Evolutionary conservation across 1,140 invertebrate species (phyloP).

Genomic region (Danaus plexippus): DNA sequence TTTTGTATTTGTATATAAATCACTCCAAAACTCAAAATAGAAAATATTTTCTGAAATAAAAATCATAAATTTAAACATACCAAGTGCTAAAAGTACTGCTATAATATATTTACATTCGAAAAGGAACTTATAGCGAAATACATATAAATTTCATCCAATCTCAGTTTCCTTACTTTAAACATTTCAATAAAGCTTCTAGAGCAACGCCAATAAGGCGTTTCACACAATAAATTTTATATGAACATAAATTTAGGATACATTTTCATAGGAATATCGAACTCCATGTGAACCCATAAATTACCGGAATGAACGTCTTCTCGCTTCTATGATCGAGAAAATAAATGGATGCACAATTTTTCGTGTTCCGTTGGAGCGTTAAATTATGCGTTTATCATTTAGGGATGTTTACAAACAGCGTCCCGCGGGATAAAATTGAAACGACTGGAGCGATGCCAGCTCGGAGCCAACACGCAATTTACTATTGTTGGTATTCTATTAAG

Average conservation of each 20-base stretch:
- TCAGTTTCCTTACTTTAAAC: conserved; percentile 16
- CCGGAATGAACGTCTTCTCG: conserved; percentile 45
- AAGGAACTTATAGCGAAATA: too few relatives aligned
- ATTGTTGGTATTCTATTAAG: conserved; percentile 29
- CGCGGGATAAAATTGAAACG: conserved; percentile 65
- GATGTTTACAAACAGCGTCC: conserved; percentile 59
- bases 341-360: conserved; percentile 57
- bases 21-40: too few relatives aligned
- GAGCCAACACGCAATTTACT: conserved; percentile 42
- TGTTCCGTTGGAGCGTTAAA: conserved; percentile 55
- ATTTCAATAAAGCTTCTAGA: conserved; percentile 21
- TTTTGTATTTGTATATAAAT: too few relatives aligned
- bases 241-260: conserved; percentile 27
- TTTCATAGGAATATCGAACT: conserved; percentile 25
- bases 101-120: too few relatives aligned
- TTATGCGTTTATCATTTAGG: conserved; percentile 67
- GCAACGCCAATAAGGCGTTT: conserved; percentile 22
- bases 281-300: conserved; percentile 35
- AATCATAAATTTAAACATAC: too few relatives aligned
- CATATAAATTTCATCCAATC: conserved; percentile 13
- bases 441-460: conserved; percentile 61
- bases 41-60: too few relatives aligned
- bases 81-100: too few relatives aligned
- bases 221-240: conserved; percentile 27
- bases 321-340: conserved; percentile 51